phyloP scores from a whole-genome alignment of 2,113 vertebrate species.

The Myrmophylax atrothorax region DNA sequence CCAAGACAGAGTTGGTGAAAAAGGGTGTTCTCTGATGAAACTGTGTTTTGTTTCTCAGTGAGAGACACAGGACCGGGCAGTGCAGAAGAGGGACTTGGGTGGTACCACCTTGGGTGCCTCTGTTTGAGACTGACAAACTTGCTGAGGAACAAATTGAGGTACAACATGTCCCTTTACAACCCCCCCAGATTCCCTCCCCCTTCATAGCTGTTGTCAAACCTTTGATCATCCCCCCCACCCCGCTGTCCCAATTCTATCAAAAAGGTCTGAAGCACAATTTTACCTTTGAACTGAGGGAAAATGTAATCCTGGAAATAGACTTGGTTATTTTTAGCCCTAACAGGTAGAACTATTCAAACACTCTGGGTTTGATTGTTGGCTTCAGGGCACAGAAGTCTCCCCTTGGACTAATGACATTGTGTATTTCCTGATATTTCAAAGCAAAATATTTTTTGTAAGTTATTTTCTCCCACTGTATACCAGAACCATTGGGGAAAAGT shows the following conservation, averaged over 20 bases:
- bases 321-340: slow-evolving; percentile 69
- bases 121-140: not conserved
- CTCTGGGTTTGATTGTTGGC: not conserved
- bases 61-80: not conserved
- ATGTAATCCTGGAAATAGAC: slow-evolving; percentile 42
- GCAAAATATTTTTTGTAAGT: not conserved
- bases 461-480: slow-evolving; percentile 6
- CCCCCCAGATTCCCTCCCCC: not conserved
- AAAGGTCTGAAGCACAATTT: slow-evolving; percentile 77
- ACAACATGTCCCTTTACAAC: not conserved
- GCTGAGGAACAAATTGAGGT: not conserved
- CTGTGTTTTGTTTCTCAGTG: not conserved
- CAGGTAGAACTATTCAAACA: not conserved
- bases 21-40: not conserved
- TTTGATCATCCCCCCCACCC: not conserved
- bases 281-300: slow-evolving; percentile 41
- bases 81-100: not conserved
- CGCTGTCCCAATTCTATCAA: not conserved
- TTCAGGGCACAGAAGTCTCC: not conserved
- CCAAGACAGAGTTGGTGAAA: not conserved
- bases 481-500: not conserved
- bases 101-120: not conserved
- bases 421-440: slow-evolving; percentile 13
- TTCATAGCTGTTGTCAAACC: not conserved
- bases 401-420: not conserved